Evolutionary conservation across 2,113 vertebrate genomes (phyloP).

Genomic region (Chinchilla lanigera): DNA sequence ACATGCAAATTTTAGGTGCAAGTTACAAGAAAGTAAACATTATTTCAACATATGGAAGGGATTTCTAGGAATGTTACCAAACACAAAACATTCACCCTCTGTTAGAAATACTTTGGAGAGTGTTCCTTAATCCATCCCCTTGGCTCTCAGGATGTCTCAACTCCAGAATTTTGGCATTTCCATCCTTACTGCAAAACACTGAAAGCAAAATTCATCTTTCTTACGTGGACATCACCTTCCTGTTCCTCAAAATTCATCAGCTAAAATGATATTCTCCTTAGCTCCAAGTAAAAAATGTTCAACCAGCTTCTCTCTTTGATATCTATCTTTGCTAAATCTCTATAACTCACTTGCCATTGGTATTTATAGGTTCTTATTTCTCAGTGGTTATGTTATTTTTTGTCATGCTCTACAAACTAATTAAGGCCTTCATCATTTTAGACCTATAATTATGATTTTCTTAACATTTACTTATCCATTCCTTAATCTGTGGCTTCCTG

Average conservation of each 20-base stretch:
- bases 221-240: background rate
- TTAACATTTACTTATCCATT: background rate
- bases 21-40: background rate
- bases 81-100: background rate
- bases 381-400: background rate
- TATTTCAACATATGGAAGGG: background rate
- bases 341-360: background rate
- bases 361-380: background rate
- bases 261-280: background rate
- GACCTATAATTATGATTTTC: background rate
- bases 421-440: background rate
- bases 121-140: background rate
- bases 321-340: background rate
- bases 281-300: background rate
- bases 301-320: background rate
- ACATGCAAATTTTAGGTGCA: slow-evolving; percentile 12
- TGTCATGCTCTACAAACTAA: slow-evolving; percentile 5
- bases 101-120: background rate
- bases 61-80: slow-evolving; percentile 10
- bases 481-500: background rate
- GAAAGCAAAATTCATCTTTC: background rate
- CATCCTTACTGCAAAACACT: background rate
- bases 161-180: background rate
- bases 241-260: background rate
- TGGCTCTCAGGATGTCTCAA: background rate